Evolutionary conservation across 2,888 invertebrate species (phyloP).

Genomic region (Amblyteles armatorius): DNA sequence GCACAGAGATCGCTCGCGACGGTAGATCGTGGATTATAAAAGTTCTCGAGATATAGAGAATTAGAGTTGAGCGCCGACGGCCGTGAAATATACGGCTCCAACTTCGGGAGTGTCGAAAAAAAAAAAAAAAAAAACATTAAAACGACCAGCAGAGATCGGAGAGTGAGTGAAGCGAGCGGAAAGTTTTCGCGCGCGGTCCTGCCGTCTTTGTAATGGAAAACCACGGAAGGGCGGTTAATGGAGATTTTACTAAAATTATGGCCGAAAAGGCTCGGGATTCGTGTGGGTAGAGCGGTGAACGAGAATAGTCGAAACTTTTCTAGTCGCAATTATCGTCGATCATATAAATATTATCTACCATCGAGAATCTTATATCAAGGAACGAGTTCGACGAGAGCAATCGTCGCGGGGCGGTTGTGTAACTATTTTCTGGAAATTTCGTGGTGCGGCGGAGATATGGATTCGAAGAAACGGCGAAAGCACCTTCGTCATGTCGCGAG

Average conservation of each 20-base stretch:
- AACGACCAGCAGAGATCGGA: constrained; percentile 28
- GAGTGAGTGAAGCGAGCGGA: constrained; percentile 38
- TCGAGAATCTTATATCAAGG: constrained; percentile 37
- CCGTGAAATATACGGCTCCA: constrained; percentile 49
- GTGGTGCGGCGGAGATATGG: not conserved
- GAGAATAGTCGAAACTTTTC: constrained; percentile 32
- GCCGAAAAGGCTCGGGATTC: constrained; percentile 6
- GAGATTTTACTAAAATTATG: constrained; percentile 47
- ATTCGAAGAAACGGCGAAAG: constrained; percentile 1
- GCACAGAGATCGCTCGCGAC: constrained; percentile 10
- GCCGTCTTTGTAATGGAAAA: constrained; percentile 39
- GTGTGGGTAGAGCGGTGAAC: constrained; percentile 15
- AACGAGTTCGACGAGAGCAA: constrained; percentile 12
- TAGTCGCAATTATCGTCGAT: constrained; percentile 47
- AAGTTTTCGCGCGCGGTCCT: constrained; percentile 48
- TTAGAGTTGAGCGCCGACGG: constrained; percentile 43
- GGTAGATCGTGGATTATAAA: constrained; percentile 44
- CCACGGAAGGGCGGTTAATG: constrained; percentile 36
- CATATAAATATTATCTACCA: constrained; percentile 56
- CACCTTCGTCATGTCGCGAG: constrained; percentile 39
- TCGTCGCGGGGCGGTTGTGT: not conserved
- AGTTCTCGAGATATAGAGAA: constrained; percentile 56
- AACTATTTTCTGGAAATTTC: constrained; percentile 8
- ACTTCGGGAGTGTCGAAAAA: constrained; percentile 47
- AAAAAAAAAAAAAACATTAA: constrained; percentile 35